Percentiles rank a stretch among this genome's conserved stretches.
Evolutionary conservation across 2,797 vertebrate species (phyloP).

Genomic region (Brachyrhaphis roseni): DNA sequence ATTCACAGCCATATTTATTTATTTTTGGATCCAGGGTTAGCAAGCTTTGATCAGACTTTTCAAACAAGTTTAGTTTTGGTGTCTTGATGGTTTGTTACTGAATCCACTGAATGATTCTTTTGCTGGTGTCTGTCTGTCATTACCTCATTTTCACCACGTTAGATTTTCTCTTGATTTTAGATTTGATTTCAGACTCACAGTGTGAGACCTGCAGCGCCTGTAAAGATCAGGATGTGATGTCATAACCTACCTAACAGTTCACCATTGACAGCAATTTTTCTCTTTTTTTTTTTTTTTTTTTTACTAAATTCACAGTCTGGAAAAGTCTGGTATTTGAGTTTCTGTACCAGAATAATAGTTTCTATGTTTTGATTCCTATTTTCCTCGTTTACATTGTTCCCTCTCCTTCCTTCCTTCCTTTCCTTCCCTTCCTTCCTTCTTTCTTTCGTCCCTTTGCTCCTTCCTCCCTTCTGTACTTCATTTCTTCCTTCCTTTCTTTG

Average conservation of each 20-base stretch:
- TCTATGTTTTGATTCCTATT: neutral
- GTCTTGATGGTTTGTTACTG: slow-evolving; percentile 33
- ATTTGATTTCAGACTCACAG: slow-evolving; percentile 27
- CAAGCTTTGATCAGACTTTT: slow-evolving; percentile 1
- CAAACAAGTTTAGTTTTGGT: slow-evolving; percentile 29
- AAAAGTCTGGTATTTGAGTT: neutral
- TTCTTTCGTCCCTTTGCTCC: neutral
- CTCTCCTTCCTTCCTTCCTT: neutral
- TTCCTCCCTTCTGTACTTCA: neutral
- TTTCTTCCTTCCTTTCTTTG: neutral
- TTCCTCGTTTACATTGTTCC: neutral
- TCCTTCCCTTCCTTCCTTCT: neutral
- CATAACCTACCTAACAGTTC: neutral
- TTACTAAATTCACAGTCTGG: neutral
- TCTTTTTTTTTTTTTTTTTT: too few species aligned
- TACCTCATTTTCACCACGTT: slow-evolving; percentile 35
- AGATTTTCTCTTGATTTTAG: slow-evolving; percentile 33
- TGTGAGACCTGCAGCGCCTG: neutral
- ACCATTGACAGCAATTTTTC: neutral
- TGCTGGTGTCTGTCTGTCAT: slow-evolving; percentile 40
- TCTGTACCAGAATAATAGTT: too few species aligned
- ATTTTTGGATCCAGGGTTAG: slow-evolving; percentile 8
- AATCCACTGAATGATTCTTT: slow-evolving; percentile 36
- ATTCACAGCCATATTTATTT: slow-evolving; percentile 15
- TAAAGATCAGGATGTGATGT: slow-evolving; percentile 2